These are phyloP conservation scores for Hydractinia symbiolongicarpus DNA, from an alignment of 30 jellyfish, hydroid and myxozoan genomes.

Conservation along the genomic window DNA sequence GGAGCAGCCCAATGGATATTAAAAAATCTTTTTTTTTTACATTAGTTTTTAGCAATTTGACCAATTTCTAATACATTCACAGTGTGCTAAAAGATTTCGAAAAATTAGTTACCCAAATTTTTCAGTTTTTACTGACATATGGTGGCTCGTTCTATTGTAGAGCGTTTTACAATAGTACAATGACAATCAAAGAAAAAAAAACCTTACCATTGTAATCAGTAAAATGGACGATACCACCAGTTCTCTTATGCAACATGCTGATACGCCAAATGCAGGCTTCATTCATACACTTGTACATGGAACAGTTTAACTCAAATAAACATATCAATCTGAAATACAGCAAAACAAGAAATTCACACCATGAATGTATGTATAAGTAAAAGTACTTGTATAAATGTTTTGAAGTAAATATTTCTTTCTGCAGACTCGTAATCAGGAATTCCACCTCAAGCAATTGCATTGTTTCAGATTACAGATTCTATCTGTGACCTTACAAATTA, in stretches of 20 bases:
- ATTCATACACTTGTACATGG: slow-evolving; percentile 71
- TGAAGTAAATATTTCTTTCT: too few relatives aligned
- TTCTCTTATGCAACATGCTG: slow-evolving; percentile 82
- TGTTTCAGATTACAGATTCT: too few relatives aligned
- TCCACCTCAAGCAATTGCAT: too few relatives aligned
- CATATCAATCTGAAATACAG: slow-evolving; percentile 44
- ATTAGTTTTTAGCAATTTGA: background rate
- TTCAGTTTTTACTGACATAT: background rate
- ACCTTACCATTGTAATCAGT: slow-evolving; percentile 77
- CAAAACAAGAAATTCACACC: too few relatives aligned
- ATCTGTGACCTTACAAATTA: too few relatives aligned
- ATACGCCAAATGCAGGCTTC: slow-evolving; percentile 85
- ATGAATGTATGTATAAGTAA: too few relatives aligned
- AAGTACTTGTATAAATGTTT: too few relatives aligned
- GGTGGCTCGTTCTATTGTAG: background rate
- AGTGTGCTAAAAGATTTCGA: background rate
- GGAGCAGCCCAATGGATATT: background rate
- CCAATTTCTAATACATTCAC: background rate
- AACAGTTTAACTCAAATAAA: slow-evolving; percentile 82
- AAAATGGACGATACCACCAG: slow-evolving; percentile 80
- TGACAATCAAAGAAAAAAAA: background rate
- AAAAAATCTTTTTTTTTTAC: background rate
- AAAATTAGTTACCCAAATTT: background rate
- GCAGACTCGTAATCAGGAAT: too few relatives aligned
- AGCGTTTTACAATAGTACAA: background rate